Conservation (phyloP, 2,113 vertebrate genomes). For the Ciconia stormi region DNA sequence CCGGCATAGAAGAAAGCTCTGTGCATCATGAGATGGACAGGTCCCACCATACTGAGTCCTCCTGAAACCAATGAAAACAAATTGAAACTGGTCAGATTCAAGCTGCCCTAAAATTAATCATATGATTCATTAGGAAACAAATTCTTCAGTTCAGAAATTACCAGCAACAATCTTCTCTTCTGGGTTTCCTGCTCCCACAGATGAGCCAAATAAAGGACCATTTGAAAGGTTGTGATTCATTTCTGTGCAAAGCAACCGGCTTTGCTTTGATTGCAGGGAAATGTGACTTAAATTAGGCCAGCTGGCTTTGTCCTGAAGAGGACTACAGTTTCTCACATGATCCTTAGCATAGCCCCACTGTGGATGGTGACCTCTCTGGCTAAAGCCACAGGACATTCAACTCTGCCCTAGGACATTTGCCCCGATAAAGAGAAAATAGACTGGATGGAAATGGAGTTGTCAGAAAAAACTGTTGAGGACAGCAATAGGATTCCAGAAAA, state of each 20-base stretch:
- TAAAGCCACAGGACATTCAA: not conserved
- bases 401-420: not conserved
- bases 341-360: not conserved
- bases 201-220: not conserved
- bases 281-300: not conserved
- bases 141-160: not conserved
- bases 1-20: not conserved
- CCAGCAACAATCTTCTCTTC: not conserved
- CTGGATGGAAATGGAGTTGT: not conserved
- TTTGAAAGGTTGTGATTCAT: not conserved
- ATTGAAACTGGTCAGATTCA: not conserved
- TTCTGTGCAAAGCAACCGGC: not conserved
- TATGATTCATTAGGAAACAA: not conserved
- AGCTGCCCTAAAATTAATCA: not conserved
- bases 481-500: not conserved
- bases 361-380: not conserved
- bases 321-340: not conserved
- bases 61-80: not conserved
- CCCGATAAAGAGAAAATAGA: not conserved
- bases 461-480: not conserved
- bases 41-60: not conserved
- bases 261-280: constrained; percentile 6
- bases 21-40: not conserved
- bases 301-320: not conserved
- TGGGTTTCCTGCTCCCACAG: not conserved